Percentiles rank a stretch among this genome's conserved stretches.
phyloP scores from a whole-genome alignment of 2,888 invertebrate species.

The Ennomos erosarius region DNA sequence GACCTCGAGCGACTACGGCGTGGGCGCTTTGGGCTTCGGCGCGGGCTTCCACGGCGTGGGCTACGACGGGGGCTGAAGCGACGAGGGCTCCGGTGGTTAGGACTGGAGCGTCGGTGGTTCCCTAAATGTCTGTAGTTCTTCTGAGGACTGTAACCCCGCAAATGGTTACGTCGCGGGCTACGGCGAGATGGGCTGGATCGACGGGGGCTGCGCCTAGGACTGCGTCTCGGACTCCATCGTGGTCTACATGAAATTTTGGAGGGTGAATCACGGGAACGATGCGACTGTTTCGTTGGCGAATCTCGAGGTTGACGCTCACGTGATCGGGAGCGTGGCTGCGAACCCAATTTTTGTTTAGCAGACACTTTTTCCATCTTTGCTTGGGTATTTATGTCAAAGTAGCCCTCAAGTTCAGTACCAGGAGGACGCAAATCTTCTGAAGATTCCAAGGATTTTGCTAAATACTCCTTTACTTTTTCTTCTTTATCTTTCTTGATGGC shows the following conservation, averaged over 20 bases:
- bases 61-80: conserved; percentile 42
- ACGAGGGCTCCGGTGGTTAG: conserved; percentile 37
- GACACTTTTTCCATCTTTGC: conserved; percentile 38
- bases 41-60: conserved; percentile 30
- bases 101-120: conserved; percentile 37
- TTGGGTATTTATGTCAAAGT: conserved; percentile 54
- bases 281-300: conserved; percentile 25
- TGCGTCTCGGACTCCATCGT: conserved; percentile 36
- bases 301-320: conserved; percentile 29
- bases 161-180: conserved; percentile 8
- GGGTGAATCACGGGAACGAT: conserved; percentile 19
- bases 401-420: conserved; percentile 78
- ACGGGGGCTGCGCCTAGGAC: conserved; percentile 42
- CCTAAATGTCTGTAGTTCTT: not conserved
- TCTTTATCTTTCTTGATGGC: conserved; percentile 77
- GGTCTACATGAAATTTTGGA: conserved; percentile 13
- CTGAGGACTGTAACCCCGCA: conserved; percentile 25
- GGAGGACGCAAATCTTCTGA: conserved; percentile 72
- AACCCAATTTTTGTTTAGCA: not conserved
- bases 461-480: conserved; percentile 73
- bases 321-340: conserved; percentile 21
- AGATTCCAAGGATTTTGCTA: conserved; percentile 73
- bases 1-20: conserved; percentile 31
- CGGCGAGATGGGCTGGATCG: conserved; percentile 27
- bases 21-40: conserved; percentile 17